These are phyloP conservation scores for Palythoa grandiflora DNA, from an alignment of 92 coral and sea anemone genomes.

Conservation along the genomic window DNA sequence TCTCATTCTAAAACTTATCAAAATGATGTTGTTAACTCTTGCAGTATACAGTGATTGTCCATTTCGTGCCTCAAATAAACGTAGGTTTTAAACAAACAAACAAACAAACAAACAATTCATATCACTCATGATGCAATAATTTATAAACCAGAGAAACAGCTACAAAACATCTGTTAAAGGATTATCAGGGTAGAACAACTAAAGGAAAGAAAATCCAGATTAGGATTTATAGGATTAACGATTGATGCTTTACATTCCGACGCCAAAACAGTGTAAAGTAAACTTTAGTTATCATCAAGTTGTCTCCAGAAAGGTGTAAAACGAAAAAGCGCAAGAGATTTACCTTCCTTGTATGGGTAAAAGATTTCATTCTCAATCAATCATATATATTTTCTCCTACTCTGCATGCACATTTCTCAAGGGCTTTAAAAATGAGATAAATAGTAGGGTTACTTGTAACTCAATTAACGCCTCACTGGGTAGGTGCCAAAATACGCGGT, in stretches of 20 bases:
- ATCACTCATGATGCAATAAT: too few relatives aligned
- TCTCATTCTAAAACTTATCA: too few relatives aligned
- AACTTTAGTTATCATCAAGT: neutral
- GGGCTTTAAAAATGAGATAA: neutral
- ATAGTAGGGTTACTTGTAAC: neutral
- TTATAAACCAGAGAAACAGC: too few relatives aligned
- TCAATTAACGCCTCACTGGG: slow-evolving; percentile 27
- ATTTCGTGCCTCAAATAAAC: too few relatives aligned
- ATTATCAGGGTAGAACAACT: too few relatives aligned
- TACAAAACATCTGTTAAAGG: too few relatives aligned
- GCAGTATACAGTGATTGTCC: too few relatives aligned
- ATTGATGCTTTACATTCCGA: neutral
- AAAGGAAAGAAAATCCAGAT: neutral
- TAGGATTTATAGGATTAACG: neutral
- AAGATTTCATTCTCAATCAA: slow-evolving; percentile 32
- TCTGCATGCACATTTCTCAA: neutral
- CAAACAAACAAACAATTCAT: too few relatives aligned
- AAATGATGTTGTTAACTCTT: too few relatives aligned
- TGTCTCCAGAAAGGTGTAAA: slow-evolving; percentile 35
- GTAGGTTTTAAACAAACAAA: too few relatives aligned
- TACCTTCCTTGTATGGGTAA: neutral
- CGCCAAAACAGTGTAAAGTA: slow-evolving; percentile 11
- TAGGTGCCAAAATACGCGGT: neutral
- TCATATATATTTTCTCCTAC: neutral
- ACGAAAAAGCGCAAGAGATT: neutral